These are phyloP conservation scores for Tiaroga cobitis DNA, from an alignment of 2,797 vertebrate species.

Conservation along the genomic window DNA sequence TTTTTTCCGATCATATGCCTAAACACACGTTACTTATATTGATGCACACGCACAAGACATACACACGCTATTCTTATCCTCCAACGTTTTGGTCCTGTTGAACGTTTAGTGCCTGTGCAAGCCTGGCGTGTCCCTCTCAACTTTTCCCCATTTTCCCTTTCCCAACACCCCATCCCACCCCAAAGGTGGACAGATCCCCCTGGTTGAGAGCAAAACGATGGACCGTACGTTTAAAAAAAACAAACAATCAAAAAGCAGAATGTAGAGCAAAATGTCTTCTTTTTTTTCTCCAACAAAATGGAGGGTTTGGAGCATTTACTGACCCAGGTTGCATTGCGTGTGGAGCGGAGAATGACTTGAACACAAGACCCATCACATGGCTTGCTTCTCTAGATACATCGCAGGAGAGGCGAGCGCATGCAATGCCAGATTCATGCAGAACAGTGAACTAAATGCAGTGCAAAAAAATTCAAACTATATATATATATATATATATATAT, in stretches of 20 bases:
- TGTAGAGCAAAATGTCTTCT: slow-evolving; percentile 45
- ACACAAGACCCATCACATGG: slow-evolving; percentile 66
- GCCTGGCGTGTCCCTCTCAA: slow-evolving; percentile 42
- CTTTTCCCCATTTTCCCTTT: background rate
- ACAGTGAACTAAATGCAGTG: slow-evolving; percentile 78
- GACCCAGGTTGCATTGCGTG: slow-evolving; percentile 58
- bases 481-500: slow-evolving; percentile 58
- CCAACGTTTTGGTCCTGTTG: slow-evolving; percentile 59
- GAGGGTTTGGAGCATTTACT: slow-evolving; percentile 58
- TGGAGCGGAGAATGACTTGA: slow-evolving; percentile 64
- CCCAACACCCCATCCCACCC: slow-evolving; percentile 55
- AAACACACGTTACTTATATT: slow-evolving; percentile 48
- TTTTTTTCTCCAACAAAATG: slow-evolving; percentile 32
- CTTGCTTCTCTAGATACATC: slow-evolving; percentile 58
- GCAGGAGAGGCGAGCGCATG: slow-evolving; percentile 61
- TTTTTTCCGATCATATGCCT: slow-evolving; percentile 44
- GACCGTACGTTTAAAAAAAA: slow-evolving; percentile 29
- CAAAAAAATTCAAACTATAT: slow-evolving; percentile 77
- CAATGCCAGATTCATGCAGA: slow-evolving; percentile 74
- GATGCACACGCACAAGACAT: slow-evolving; percentile 45
- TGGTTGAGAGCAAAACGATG: slow-evolving; percentile 41
- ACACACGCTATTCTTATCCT: slow-evolving; percentile 56
- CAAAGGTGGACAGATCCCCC: slow-evolving; percentile 48
- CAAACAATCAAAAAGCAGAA: slow-evolving; percentile 49
- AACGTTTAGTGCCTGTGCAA: slow-evolving; percentile 52